A percentile compares a stretch with the other conserved stretches of the same genome.
Conservation (phyloP, 2,888 invertebrate species). For the Hydropsyche betteni region DNA sequence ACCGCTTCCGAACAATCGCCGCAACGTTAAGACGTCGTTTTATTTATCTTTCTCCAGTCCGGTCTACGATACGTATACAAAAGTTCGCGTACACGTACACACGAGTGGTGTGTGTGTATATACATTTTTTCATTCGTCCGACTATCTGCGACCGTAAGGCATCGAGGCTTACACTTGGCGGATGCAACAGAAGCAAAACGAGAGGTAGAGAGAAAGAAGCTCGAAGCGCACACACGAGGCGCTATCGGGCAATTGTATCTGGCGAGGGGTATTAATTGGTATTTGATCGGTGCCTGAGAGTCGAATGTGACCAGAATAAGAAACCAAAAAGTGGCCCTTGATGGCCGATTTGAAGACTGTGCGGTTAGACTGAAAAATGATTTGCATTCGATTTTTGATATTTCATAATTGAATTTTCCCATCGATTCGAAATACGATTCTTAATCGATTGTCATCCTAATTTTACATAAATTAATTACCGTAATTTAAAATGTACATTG, state of each 20-base stretch:
- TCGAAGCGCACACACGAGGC: not conserved
- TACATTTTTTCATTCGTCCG: not conserved
- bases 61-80: not conserved
- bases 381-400: too few relatives aligned
- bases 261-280: slow-evolving; percentile 51
- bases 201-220: not conserved
- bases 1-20: slow-evolving; percentile 12
- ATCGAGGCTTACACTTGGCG: slow-evolving; percentile 1
- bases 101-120: too few relatives aligned
- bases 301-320: slow-evolving; percentile 47
- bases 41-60: not conserved
- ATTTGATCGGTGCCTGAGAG: slow-evolving; percentile 48
- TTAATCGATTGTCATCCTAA: too few relatives aligned
- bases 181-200: too few relatives aligned
- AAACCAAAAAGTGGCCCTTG: slow-evolving; percentile 3
- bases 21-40: slow-evolving; percentile 15
- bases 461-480: too few relatives aligned
- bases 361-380: too few relatives aligned
- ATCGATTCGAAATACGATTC: too few relatives aligned
- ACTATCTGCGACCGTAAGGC: not conserved
- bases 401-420: too few relatives aligned
- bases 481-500: too few relatives aligned
- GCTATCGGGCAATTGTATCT: slow-evolving; percentile 39
- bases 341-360: too few relatives aligned
- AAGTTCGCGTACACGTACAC: too few relatives aligned